A percentile compares a stretch with the other conserved stretches of the same genome.
Evolutionary conservation across 1,140 invertebrate genomes (phyloP).

Genomic region (Diprion similis): DNA sequence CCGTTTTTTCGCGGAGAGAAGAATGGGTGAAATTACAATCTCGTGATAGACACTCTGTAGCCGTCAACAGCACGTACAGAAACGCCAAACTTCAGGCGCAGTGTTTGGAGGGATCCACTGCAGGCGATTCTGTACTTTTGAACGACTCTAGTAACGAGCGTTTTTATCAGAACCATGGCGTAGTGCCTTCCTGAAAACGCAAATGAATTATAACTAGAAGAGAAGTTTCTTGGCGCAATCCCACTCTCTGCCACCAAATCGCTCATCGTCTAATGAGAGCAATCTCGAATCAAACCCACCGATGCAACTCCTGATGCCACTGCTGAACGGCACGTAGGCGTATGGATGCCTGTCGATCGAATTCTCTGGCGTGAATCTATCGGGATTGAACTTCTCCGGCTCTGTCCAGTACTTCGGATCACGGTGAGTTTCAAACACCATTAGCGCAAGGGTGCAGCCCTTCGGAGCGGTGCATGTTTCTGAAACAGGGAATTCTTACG

Average conservation of each 20-base stretch:
- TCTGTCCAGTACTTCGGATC: conserved; percentile 65
- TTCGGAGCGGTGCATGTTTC: conserved; percentile 39
- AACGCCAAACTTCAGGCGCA: conserved; percentile 33
- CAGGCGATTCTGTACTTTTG: conserved; percentile 31
- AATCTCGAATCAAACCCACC: too few species aligned
- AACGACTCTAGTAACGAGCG: conserved; percentile 48
- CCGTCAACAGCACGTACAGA: conserved; percentile 31
- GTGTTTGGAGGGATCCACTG: conserved; percentile 14
- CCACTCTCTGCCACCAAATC: too few species aligned
- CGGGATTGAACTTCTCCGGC: conserved; percentile 71
- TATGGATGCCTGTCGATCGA: conserved; percentile 52
- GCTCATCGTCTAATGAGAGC: too few species aligned
- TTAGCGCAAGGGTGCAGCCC: conserved; percentile 48
- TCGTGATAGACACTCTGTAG: conserved; percentile 26
- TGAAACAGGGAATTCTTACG: too few species aligned
- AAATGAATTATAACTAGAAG: too few species aligned
- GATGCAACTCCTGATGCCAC: conserved; percentile 58
- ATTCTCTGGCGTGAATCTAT: conserved; percentile 68
- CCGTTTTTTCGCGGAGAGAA: too few species aligned
- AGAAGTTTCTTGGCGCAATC: too few species aligned
- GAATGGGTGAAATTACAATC: background rate
- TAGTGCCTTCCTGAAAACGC: conserved; percentile 59
- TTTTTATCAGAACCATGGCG: conserved; percentile 59
- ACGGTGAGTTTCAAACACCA: conserved; percentile 52
- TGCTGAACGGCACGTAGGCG: conserved; percentile 68